phyloP scores from a whole-genome alignment of 2,888 invertebrate species.

The Nomada fucata region DNA sequence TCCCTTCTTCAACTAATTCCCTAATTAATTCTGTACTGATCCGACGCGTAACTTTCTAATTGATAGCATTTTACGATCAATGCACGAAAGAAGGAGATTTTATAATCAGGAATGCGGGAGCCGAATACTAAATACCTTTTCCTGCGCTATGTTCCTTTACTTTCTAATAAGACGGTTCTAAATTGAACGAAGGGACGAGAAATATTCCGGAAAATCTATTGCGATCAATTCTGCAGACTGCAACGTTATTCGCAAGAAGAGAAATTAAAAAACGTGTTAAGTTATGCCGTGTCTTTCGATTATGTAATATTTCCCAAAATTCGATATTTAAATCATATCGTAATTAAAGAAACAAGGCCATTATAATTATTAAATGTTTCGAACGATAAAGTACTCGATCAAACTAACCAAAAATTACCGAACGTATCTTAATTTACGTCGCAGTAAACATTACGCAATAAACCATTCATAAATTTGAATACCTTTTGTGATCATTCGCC shows the following conservation, averaged over 20 bases:
- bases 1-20: conserved; percentile 5
- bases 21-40: conserved; percentile 16
- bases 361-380: no score
- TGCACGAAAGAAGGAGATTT: not conserved
- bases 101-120: conserved; percentile 23
- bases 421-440: no score
- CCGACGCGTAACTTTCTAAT: conserved; percentile 10
- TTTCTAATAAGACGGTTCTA: conserved; percentile 6
- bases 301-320: no score
- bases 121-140: conserved; percentile 3
- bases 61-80: conserved; percentile 21
- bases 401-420: no score
- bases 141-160: not conserved
- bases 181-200: not conserved
- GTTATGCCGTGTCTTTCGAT: no score
- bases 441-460: no score
- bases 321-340: no score
- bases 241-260: not conserved
- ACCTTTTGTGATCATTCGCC: no score
- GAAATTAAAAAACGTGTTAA: not conserved
- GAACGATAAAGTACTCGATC: no score
- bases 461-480: no score
- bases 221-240: not conserved
- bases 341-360: no score
- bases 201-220: not conserved